Conservation (phyloP, 2,888 invertebrate genomes). For the Calliphora vomitoria region DNA sequence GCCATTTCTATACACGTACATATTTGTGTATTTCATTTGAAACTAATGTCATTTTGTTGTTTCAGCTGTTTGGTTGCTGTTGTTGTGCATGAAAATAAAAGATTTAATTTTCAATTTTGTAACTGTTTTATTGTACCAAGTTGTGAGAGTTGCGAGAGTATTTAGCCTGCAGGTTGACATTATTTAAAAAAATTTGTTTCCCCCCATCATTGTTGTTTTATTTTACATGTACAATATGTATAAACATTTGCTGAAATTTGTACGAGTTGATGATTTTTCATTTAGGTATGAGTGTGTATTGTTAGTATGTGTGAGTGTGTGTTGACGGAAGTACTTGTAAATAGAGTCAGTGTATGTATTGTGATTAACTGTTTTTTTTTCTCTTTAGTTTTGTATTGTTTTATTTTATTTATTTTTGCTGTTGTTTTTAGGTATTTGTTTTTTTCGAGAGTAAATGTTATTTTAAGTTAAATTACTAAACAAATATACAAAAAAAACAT, state of each 20-base stretch:
- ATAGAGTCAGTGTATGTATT: too few relatives aligned
- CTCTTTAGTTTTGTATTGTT: too few relatives aligned
- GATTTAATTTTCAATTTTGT: slow-evolving; percentile 50
- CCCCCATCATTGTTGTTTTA: slow-evolving; percentile 13
- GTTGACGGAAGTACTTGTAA: background rate
- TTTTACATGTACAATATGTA: slow-evolving; percentile 10
- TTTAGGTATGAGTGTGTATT: background rate
- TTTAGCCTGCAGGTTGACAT: slow-evolving; percentile 36
- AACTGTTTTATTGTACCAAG: slow-evolving; percentile 6
- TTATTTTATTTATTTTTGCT: too few relatives aligned
- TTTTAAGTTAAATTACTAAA: slow-evolving; percentile 48
- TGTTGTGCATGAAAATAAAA: slow-evolving; percentile 25
- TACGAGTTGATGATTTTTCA: slow-evolving; percentile 12
- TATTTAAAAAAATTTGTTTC: slow-evolving; percentile 27
- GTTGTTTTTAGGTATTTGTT: too few relatives aligned
- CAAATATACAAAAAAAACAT: slow-evolving; percentile 1
- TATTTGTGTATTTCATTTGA: slow-evolving; percentile 8
- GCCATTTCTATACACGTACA: background rate
- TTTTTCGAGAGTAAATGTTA: slow-evolving; percentile 34
- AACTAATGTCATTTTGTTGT: slow-evolving; percentile 27
- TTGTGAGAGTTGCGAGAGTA: background rate
- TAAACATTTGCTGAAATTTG: slow-evolving; percentile 32
- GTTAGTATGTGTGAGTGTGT: background rate
- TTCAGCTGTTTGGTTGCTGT: slow-evolving; percentile 29
- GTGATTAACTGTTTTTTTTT: too few relatives aligned